A percentile compares a stretch with the other conserved stretches of the same genome.
These are phyloP conservation scores for Ganaspis sp. DNA, from an alignment of 1,140 invertebrate genomes.

Conservation along the genomic window DNA sequence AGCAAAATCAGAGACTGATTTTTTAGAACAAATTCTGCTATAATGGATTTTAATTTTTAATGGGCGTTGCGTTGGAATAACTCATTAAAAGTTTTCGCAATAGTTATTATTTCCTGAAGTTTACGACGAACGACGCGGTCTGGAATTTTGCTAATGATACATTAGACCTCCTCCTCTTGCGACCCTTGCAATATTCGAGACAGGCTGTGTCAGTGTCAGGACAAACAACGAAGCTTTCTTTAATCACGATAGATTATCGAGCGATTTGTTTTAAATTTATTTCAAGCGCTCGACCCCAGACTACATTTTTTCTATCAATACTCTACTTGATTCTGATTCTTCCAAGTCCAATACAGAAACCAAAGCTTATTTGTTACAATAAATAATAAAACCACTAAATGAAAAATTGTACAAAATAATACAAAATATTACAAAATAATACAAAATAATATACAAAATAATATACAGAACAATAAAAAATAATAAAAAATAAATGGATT, in stretches of 20 bases:
- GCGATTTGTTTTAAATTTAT: constrained; percentile 33
- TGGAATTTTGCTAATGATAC: constrained; percentile 18
- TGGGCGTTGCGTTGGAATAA: not conserved
- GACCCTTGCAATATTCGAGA: constrained; percentile 37
- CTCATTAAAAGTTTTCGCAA: constrained; percentile 27
- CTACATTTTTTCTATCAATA: not conserved
- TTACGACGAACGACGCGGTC: not conserved
- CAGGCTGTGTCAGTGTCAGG: constrained; percentile 49
- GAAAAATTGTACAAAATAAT: too few species aligned
- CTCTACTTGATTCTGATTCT: not conserved
- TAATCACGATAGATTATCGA: constrained; percentile 57
- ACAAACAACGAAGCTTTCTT: constrained; percentile 47
- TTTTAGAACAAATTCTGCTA: not conserved
- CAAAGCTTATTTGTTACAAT: not conserved
- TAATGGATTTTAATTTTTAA: not conserved
- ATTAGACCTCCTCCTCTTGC: not conserved
- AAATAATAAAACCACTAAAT: too few species aligned
- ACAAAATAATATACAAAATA: too few species aligned
- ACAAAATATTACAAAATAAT: too few species aligned
- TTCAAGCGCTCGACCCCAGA: not conserved
- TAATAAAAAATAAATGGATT: constrained; percentile 18
- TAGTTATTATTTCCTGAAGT: constrained; percentile 1
- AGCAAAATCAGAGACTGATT: not conserved
- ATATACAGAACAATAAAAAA: not conserved
- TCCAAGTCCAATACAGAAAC: not conserved